Percentiles rank a stretch among this genome's conserved stretches.
Conservation (phyloP, 2,797 vertebrate species). For the Gallinago nigripennis region DNA sequence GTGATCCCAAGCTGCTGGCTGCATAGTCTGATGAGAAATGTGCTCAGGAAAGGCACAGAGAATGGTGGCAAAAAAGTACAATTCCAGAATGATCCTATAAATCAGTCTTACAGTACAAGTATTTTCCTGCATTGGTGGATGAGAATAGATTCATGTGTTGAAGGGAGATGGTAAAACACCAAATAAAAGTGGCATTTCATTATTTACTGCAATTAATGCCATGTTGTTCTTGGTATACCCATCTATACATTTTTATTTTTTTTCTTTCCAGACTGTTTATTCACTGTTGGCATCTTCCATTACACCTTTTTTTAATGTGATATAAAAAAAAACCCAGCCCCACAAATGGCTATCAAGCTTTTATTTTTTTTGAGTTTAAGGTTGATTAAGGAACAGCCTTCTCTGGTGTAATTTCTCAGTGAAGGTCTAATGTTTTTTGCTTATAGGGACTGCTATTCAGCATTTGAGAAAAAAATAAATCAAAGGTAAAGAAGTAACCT, state of each 20-base stretch:
- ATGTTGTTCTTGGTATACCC: not conserved
- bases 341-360: not conserved
- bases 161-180: not conserved
- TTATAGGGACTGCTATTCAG: not conserved
- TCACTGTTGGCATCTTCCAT: not conserved
- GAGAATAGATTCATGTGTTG: not conserved
- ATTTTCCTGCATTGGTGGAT: not conserved
- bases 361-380: not conserved
- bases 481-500: not conserved
- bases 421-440: not conserved
- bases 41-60: not conserved
- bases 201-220: not conserved
- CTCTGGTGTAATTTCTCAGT: not conserved
- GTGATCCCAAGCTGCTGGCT: not conserved
- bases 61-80: not conserved
- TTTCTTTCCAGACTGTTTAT: not conserved
- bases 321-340: not conserved
- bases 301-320: not conserved
- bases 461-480: not conserved
- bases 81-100: not conserved
- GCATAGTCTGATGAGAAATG: not conserved
- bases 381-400: not conserved
- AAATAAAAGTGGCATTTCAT: not conserved
- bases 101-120: not conserved
- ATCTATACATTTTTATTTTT: not conserved